Evolutionary conservation across 2,888 invertebrate species (phyloP).

Genomic region (Drosophila mimica): DNA sequence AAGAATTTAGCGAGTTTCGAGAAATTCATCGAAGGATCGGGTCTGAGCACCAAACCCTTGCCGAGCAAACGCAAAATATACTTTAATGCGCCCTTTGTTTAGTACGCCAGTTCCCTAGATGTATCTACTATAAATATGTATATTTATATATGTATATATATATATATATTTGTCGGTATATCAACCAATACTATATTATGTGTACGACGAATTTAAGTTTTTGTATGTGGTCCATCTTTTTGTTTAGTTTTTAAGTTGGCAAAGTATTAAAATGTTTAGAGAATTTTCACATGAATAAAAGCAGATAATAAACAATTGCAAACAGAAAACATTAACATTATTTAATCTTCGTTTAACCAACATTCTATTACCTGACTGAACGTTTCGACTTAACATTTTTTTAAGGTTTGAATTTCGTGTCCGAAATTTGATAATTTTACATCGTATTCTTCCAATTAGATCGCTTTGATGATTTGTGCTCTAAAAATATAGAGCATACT

Average conservation of each 20-base stretch:
- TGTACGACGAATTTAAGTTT: slow-evolving; percentile 59
- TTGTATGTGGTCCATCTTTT: slow-evolving; percentile 51
- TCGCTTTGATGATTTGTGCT: neutral
- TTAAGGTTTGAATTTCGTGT: neutral
- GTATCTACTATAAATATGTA: slow-evolving; percentile 8
- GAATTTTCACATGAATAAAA: slow-evolving; percentile 61
- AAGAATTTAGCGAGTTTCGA: slow-evolving; percentile 82
- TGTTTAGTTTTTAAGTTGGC: slow-evolving; percentile 60
- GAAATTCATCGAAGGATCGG: slow-evolving; percentile 83
- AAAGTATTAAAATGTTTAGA: slow-evolving; percentile 66
- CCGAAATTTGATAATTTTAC: neutral
- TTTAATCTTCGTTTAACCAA: neutral
- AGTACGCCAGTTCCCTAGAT: slow-evolving; percentile 45
- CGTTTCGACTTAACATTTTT: neutral
- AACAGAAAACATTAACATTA: neutral
- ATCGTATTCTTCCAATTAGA: neutral
- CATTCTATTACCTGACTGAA: neutral
- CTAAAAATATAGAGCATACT: neutral
- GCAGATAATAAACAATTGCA: slow-evolving; percentile 21
- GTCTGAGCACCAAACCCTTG: slow-evolving; percentile 83
- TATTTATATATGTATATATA: neutral
- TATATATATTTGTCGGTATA: slow-evolving; percentile 1
- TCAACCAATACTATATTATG: slow-evolving; percentile 29
- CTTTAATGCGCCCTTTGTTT: slow-evolving; percentile 85
- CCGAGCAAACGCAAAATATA: slow-evolving; percentile 84